Conservation (phyloP, 2,797 vertebrate species). For the Loris lydekkerianus region DNA sequence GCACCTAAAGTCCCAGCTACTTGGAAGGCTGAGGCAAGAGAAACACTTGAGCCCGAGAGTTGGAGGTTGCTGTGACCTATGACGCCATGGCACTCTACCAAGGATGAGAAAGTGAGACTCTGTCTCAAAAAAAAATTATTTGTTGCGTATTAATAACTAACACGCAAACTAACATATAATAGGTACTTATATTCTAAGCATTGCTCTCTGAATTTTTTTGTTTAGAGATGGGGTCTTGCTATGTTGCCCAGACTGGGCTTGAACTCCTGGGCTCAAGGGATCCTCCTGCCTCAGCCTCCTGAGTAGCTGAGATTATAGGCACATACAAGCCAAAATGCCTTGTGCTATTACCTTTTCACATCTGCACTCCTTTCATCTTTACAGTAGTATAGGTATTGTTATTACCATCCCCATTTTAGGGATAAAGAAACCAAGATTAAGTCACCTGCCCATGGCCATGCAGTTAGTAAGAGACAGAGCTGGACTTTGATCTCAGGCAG, state of each 20-base stretch:
- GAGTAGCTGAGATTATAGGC: not conserved
- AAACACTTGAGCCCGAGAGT: too few relatives aligned
- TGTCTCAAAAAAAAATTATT: too few relatives aligned
- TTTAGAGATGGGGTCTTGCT: not conserved
- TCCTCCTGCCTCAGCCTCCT: not conserved
- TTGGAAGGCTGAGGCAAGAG: too few relatives aligned
- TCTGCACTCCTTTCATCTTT: not conserved
- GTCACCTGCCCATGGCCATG: not conserved
- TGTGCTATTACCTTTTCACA: not conserved
- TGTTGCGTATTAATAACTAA: not conserved
- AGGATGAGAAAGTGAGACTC: too few relatives aligned
- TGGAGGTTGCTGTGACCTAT: too few relatives aligned
- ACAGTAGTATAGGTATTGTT: not conserved
- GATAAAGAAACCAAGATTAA: not conserved
- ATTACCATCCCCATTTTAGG: not conserved
- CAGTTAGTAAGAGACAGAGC: not conserved
- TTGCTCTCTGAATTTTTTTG: not conserved
- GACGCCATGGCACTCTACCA: too few relatives aligned
- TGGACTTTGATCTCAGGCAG: not conserved
- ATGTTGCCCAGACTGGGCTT: not conserved
- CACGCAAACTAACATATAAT: not conserved
- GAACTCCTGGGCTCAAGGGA: not conserved
- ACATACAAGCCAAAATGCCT: too few relatives aligned
- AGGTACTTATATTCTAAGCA: not conserved
- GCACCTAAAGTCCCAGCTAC: too few relatives aligned